A percentile compares a stretch with the other conserved stretches of the same genome.
phyloP scores from a whole-genome alignment of 2,797 vertebrate genomes.

The Labeo calbasu region DNA sequence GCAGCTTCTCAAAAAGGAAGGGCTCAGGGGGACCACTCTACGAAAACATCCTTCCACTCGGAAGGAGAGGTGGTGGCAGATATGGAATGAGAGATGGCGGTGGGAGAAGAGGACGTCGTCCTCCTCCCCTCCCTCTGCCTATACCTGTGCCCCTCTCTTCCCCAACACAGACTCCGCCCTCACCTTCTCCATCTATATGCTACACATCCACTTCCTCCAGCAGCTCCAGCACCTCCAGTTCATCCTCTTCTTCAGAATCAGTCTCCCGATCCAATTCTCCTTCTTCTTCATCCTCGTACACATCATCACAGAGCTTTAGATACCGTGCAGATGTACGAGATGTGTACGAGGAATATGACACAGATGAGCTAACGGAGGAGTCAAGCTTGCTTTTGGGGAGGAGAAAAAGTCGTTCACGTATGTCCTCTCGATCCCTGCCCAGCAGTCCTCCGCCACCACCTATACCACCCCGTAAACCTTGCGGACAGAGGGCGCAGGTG shows the following conservation, averaged over 20 bases:
- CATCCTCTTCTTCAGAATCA: conserved; percentile 77
- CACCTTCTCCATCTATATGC: conserved; percentile 76
- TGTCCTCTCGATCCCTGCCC: conserved; percentile 79
- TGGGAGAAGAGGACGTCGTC: conserved; percentile 74
- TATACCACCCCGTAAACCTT: conserved; percentile 78
- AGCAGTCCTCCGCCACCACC: conserved; percentile 81
- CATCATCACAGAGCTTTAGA: conserved; percentile 79
- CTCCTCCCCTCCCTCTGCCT: conserved; percentile 72
- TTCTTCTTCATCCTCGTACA: conserved; percentile 77
- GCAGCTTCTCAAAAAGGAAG: conserved; percentile 84
- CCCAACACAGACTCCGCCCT: conserved; percentile 78
- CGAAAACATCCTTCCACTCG: conserved; percentile 82
- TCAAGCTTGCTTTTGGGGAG: conserved; percentile 80
- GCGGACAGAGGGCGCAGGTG: conserved; percentile 79
- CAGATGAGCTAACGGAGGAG: conserved; percentile 81
- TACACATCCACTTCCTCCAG: conserved; percentile 75
- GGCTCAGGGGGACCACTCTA: conserved; percentile 81
- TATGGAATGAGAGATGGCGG: conserved; percentile 72
- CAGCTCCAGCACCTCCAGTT: conserved; percentile 73
- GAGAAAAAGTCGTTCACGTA: conserved; percentile 74
- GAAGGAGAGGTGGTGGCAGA: conserved; percentile 77
- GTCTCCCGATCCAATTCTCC: conserved; percentile 78
- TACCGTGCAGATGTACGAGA: conserved; percentile 74
- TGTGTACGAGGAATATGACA: conserved; percentile 76
- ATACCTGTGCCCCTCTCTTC: conserved; percentile 76